Evolutionary conservation across 2,888 invertebrate species (phyloP).

Genomic region (Apamea crenata): DNA sequence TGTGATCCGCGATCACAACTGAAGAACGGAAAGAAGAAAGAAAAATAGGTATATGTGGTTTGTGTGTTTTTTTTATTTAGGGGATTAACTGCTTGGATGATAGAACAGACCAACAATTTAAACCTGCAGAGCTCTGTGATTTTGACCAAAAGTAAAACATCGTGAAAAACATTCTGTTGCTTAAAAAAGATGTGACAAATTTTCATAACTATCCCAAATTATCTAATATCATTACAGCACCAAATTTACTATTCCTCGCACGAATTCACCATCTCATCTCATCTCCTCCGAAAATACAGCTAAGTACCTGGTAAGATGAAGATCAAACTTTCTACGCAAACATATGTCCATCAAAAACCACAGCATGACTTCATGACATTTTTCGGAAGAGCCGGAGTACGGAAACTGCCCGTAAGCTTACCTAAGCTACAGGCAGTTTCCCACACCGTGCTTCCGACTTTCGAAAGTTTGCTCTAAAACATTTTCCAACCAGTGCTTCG

Average conservation of each 20-base stretch:
- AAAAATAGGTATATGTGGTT: too few species aligned
- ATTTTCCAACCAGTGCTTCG: not conserved
- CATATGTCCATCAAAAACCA: slow-evolving; percentile 3
- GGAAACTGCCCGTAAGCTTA: not conserved
- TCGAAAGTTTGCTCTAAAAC: not conserved
- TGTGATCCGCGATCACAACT: too few species aligned
- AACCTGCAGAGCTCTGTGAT: not conserved
- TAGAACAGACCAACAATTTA: not conserved
- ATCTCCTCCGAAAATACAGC: not conserved
- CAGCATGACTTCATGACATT: not conserved
- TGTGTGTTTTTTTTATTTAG: too few species aligned
- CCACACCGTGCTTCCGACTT: not conserved
- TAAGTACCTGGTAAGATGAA: not conserved
- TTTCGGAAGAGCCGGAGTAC: not conserved
- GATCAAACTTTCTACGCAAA: not conserved
- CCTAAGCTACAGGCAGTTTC: not conserved
- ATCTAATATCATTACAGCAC: not conserved
- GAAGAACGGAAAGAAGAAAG: too few species aligned
- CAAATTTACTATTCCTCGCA: not conserved
- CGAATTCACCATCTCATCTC: not conserved
- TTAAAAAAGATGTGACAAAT: slow-evolving; percentile 1
- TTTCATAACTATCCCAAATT: not conserved
- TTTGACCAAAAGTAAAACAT: not conserved
- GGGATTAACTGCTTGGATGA: too few species aligned
- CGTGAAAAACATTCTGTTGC: not conserved